Conservation (phyloP, 2,113 vertebrate species). For the Hucho hucho region DNA sequence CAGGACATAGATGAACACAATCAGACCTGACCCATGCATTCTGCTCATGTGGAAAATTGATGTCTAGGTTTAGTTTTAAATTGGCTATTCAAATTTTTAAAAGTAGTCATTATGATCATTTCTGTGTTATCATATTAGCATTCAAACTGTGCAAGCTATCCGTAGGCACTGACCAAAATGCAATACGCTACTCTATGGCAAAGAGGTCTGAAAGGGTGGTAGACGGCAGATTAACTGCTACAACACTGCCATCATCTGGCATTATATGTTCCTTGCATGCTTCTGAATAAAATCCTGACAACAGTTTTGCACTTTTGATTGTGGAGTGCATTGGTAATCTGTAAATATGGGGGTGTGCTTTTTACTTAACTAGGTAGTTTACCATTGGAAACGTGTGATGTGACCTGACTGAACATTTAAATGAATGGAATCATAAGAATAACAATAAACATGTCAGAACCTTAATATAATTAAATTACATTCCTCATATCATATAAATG, state of each 20-base stretch:
- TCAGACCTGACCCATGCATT: background rate
- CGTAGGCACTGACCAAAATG: background rate
- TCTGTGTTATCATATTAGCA: background rate
- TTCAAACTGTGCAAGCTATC: background rate
- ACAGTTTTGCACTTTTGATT: background rate
- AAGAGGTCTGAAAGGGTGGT: no score
- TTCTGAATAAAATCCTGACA: background rate
- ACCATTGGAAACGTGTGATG: no score
- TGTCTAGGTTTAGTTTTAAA: background rate
- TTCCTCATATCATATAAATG: no score
- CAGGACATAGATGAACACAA: background rate
- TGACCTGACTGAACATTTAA: no score
- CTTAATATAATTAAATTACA: no score
- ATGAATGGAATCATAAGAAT: no score
- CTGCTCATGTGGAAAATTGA: background rate
- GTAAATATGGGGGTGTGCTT: no score
- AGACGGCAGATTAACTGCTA: background rate
- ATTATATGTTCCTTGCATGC: background rate
- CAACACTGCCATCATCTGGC: constrained; percentile 56
- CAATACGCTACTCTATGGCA: background rate
- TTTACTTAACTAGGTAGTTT: no score
- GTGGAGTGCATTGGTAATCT: no score
- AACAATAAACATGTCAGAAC: no score
- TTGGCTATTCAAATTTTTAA: no score
- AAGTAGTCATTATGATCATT: no score